A percentile compares a stretch with the other conserved stretches of the same genome.
Evolutionary conservation across 2,888 invertebrate genomes (phyloP).

Genomic region (Sussaba pulchella): DNA sequence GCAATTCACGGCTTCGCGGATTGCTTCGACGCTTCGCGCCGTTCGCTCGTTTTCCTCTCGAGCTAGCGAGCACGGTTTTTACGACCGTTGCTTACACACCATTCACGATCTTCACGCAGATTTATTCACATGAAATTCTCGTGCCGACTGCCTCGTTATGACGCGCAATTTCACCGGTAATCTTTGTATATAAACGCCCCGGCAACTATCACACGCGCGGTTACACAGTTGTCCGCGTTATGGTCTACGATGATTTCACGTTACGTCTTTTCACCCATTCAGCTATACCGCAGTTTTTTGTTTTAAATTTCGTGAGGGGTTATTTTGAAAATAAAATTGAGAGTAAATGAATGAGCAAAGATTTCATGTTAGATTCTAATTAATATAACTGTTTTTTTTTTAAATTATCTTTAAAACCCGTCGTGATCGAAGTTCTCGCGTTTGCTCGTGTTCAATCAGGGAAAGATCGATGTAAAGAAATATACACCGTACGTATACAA

Average conservation of each 20-base stretch:
- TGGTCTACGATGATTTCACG: conserved; percentile 4
- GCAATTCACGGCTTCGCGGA: conserved; percentile 57
- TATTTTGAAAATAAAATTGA: background rate
- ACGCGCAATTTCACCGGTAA: conserved; percentile 63
- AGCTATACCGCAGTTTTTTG: background rate
- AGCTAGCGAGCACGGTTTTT: conserved; percentile 71
- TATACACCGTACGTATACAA: conserved; percentile 1
- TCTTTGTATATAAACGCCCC: conserved; percentile 32
- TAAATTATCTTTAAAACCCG: background rate
- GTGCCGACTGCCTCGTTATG: conserved; percentile 64
- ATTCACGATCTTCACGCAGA: conserved; percentile 60
- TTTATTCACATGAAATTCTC: conserved; percentile 66
- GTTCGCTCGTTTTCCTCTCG: conserved; percentile 65
- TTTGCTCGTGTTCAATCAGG: conserved; percentile 51
- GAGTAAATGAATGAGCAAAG: background rate
- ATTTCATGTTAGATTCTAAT: conserved; percentile 16
- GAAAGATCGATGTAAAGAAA: conserved; percentile 55
- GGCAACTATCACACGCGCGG: background rate
- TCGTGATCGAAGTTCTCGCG: conserved; percentile 12
- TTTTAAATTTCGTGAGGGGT: conserved; percentile 2
- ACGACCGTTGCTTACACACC: conserved; percentile 71
- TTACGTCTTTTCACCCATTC: conserved; percentile 8
- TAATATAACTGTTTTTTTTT: conserved; percentile 22
- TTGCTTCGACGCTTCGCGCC: conserved; percentile 42
- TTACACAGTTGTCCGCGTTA: conserved; percentile 1